Conservation (phyloP, 2,888 invertebrate species). For the Andrena bicolor region DNA sequence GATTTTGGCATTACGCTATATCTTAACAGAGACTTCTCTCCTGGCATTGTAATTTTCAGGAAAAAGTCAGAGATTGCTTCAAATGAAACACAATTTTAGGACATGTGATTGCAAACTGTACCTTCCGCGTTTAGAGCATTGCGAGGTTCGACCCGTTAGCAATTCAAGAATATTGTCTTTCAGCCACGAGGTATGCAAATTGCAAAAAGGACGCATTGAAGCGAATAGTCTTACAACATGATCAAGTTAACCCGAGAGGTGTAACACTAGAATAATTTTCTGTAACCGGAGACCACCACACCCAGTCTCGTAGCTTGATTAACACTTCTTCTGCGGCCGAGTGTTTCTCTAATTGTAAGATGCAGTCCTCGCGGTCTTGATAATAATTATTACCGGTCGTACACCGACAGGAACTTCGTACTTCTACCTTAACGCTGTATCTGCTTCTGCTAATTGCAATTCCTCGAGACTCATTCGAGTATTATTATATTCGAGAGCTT, state of each 20-base stretch:
- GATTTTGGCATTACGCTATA: neutral
- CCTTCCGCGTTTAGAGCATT: too few species aligned
- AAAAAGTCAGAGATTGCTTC: neutral
- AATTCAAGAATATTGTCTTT: neutral
- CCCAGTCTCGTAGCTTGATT: slow-evolving; percentile 54
- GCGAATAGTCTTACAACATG: slow-evolving; percentile 5
- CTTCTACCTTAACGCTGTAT: slow-evolving; percentile 69
- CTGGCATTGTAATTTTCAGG: neutral
- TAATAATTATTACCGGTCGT: slow-evolving; percentile 67
- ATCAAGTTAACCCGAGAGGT: slow-evolving; percentile 18
- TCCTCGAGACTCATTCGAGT: slow-evolving; percentile 36
- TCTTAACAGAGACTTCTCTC: neutral
- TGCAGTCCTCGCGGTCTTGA: slow-evolving; percentile 32
- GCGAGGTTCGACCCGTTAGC: neutral
- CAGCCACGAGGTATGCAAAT: neutral
- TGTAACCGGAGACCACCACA: slow-evolving; percentile 62
- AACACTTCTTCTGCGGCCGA: slow-evolving; percentile 40
- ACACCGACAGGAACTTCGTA: slow-evolving; percentile 70
- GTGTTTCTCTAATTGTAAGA: slow-evolving; percentile 36
- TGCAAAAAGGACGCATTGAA: neutral
- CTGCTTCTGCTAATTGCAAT: slow-evolving; percentile 61
- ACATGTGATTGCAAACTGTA: too few species aligned
- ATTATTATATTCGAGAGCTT: slow-evolving; percentile 18
- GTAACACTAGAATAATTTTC: slow-evolving; percentile 52
- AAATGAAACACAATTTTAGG: too few species aligned